Evolutionary conservation across 35 echinoderm and acorn worm species (phyloP).

Genomic region (Nesometra sesokonis): DNA sequence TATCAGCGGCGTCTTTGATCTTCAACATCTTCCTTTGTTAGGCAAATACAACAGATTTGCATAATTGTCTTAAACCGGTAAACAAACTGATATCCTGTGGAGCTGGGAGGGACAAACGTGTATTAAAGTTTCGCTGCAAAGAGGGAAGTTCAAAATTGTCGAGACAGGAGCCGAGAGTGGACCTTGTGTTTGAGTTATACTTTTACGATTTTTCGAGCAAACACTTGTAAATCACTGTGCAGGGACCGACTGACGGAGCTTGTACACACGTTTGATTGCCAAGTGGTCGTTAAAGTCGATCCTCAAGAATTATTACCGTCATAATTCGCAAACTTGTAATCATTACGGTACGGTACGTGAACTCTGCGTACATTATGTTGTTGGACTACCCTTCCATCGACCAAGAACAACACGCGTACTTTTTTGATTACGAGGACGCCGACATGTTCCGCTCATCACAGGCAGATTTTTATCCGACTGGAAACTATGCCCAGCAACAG

Average conservation of each 20-base stretch:
- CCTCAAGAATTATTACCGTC: background rate
- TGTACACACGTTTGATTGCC: background rate
- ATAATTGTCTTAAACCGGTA: background rate
- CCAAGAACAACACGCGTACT: background rate
- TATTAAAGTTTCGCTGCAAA: background rate
- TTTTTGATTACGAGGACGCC: background rate
- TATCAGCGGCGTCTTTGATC: background rate
- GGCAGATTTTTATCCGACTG: background rate
- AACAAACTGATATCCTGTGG: background rate
- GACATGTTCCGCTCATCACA: background rate
- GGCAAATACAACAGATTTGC: background rate
- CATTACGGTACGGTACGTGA: too few species aligned
- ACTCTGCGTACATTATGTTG: background rate
- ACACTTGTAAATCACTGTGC: background rate
- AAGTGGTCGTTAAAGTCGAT: background rate
- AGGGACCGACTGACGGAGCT: background rate
- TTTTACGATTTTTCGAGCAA: background rate
- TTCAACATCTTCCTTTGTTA: background rate
- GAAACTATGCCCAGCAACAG: background rate
- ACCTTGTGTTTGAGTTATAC: background rate
- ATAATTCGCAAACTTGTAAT: background rate
- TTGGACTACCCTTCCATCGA: background rate
- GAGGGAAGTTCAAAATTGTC: background rate
- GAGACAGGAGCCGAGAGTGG: background rate
- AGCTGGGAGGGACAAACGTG: background rate